phyloP scores from a whole-genome alignment of 2,888 invertebrate species.

The Dolomedes plantarius region DNA sequence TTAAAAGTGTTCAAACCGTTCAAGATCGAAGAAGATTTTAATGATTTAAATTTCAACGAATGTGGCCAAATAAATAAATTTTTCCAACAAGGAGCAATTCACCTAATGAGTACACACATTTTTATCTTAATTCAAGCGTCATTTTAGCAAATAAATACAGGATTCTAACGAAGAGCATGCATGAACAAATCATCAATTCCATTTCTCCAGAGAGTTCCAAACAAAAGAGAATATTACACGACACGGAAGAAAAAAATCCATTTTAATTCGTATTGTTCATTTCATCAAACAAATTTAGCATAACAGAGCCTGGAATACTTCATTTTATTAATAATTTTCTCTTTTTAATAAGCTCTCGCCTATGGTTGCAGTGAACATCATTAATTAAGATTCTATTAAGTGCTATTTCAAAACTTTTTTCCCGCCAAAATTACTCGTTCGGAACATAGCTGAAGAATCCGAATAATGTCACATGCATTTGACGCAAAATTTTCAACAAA shows the following conservation, averaged over 20 bases:
- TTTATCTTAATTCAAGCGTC: not conserved
- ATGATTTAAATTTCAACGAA: too few species aligned
- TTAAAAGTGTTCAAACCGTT: too few species aligned
- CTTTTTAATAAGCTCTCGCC: constrained; percentile 5
- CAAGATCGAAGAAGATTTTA: too few species aligned
- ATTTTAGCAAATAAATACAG: not conserved
- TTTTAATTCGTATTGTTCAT: constrained; percentile 6
- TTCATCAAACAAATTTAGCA: constrained; percentile 14
- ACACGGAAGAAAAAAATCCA: not conserved
- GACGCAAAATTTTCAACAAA: constrained; percentile 60
- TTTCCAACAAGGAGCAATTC: too few species aligned
- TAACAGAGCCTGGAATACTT: not conserved
- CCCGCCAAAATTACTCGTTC: constrained; percentile 2
- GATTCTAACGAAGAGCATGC: not conserved
- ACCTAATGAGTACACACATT: not conserved
- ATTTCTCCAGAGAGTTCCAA: not conserved
- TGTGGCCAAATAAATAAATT: too few species aligned
- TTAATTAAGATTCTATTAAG: constrained; percentile 62
- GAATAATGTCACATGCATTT: constrained; percentile 50
- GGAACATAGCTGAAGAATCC: constrained; percentile 25
- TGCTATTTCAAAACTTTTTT: constrained; percentile 12
- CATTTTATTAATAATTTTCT: constrained; percentile 8
- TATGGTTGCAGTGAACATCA: not conserved
- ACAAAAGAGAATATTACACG: not conserved
- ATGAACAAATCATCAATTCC: constrained; percentile 2